Base-by-base conservation (phyloP, 2,888 invertebrate species). In the Monopis laevigella region DNA sequence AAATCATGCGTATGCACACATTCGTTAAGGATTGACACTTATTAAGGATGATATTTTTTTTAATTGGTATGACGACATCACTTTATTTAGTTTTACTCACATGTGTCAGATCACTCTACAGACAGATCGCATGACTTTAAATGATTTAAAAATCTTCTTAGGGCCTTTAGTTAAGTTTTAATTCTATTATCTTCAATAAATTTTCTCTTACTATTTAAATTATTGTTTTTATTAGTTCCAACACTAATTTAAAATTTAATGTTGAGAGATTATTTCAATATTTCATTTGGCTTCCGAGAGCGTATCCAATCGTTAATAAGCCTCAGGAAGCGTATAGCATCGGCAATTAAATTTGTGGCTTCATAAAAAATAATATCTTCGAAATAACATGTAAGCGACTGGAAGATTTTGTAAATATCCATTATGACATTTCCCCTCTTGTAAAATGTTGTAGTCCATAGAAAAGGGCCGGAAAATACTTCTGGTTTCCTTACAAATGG, bases 1-100 rank as follows among this genome's bases (percentile, higher is more conserved):
- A 77, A 80, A 80, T 80, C 77, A 74, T 74, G 62, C 68, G 70
- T 73, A 73, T 69, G 71, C 77, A 77, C 77, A 72, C 78, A 77
- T 80, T 78, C 72, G 75, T 80, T 80, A 77, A 70, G 73, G 75
- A 78, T 77, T 80, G 80, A 78, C 80, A 80, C 78, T 75, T 78
- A 77, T 77, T 77, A 78, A 77, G 61, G 66, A 70, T 69, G 69
- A 73, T 77, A 74, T 74, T 75, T 74, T 75, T 74, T 78, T 78
- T 75, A 78, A 80, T 80, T 80, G 77, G 74, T 62, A 70, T 78
- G 78, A 78, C 80, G 74, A 70, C 77, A 80, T 73, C 69, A 53
- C 65, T 73, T 67, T 69, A 65, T 73, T 70, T 68, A 66, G 68
- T 55, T 55, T 53, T 58, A n/a, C n/a, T n/a, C n/a, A n/a, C n/a